A percentile compares a stretch with the other conserved stretches of the same genome.
These are phyloP conservation scores for Arrhopalites spinosus DNA, from an alignment of 2,888 invertebrate species.

Conservation along the genomic window DNA sequence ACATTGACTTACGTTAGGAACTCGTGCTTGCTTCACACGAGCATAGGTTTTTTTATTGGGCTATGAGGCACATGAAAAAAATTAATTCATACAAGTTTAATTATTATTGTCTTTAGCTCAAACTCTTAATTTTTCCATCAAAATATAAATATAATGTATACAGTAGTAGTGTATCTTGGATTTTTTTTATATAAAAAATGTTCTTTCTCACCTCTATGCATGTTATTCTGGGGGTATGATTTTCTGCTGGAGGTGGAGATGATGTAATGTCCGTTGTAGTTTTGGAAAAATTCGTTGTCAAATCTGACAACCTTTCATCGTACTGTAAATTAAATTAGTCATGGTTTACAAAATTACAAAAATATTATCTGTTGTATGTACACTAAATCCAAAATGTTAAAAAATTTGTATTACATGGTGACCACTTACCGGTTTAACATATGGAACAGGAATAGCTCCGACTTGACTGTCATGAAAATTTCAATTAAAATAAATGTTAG, in stretches of 20 bases:
- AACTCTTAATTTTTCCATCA: too few species aligned
- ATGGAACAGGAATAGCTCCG: slow-evolving; percentile 95
- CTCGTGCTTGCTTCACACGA: slow-evolving; percentile 87
- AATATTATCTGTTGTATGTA: too few species aligned
- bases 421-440: slow-evolving; percentile 80
- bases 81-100: background rate
- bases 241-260: slow-evolving; percentile 10
- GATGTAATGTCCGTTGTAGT: slow-evolving; percentile 14
- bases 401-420: too few species aligned
- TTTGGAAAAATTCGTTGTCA: slow-evolving; percentile 27
- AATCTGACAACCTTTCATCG: slow-evolving; percentile 60
- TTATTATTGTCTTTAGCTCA: too few species aligned
- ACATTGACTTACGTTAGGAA: too few species aligned
- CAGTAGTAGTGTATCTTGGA: background rate
- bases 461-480: too few species aligned
- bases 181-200: background rate
- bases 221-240: slow-evolving; percentile 18
- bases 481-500: too few species aligned
- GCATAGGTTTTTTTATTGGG: slow-evolving; percentile 70
- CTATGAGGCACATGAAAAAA: background rate
- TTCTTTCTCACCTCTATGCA: slow-evolving; percentile 16
- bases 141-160: too few species aligned
- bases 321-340: slow-evolving; percentile 60
- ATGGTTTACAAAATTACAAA: too few species aligned
- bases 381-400: too few species aligned